A percentile compares a stretch with the other conserved stretches of the same genome.
Conservation (phyloP, 2,797 vertebrate species). For the Phalloptychus januarius region DNA sequence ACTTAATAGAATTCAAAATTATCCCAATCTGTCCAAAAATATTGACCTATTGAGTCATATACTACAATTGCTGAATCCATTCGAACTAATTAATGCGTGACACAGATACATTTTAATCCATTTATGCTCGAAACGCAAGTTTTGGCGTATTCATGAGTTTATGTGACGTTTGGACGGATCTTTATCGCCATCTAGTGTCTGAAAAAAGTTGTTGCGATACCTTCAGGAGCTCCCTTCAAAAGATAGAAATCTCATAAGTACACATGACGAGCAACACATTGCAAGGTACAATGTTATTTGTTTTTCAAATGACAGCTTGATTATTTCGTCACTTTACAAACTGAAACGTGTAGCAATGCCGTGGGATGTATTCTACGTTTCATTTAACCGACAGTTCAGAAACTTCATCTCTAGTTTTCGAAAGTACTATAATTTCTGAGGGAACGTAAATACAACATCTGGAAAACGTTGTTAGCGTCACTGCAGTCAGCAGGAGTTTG, state of each 20-base stretch:
- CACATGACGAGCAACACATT: background rate
- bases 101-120: background rate
- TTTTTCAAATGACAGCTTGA: background rate
- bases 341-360: background rate
- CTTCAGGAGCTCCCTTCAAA: background rate
- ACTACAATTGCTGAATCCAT: background rate
- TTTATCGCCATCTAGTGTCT: constrained; percentile 28
- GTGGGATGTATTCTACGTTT: background rate
- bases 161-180: background rate
- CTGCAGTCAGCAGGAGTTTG: background rate
- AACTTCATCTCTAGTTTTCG: background rate
- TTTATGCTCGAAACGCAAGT: background rate
- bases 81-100: background rate
- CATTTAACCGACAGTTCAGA: background rate
- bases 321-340: background rate
- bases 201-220: background rate
- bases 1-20: too few species aligned
- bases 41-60: background rate
- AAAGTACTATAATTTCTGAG: background rate
- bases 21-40: too few species aligned
- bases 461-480: constrained; percentile 19
- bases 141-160: background rate
- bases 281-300: too few species aligned
- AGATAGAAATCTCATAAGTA: background rate
- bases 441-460: constrained; percentile 21